These are phyloP conservation scores for Trogon surrucura DNA, from an alignment of 2,113 vertebrate genomes.

Conservation along the genomic window DNA sequence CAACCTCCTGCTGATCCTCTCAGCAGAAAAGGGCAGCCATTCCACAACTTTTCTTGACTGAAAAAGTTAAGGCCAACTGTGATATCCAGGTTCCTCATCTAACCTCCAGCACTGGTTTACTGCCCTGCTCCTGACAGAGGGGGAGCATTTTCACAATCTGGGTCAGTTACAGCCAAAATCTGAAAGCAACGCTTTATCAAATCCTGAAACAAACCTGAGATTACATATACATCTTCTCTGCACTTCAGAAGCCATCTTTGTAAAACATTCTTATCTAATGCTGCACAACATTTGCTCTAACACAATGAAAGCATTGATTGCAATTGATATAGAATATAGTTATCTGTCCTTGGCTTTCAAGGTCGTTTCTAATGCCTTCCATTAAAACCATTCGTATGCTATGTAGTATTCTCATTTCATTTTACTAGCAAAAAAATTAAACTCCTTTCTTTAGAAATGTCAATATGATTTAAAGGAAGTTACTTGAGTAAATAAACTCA, in stretches of 20 bases:
- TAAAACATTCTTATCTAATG: not conserved
- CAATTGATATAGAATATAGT: not conserved
- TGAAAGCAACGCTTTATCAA: not conserved
- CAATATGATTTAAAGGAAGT: conserved; percentile 5
- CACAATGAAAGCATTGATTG: conserved; percentile 1
- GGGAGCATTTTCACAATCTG: not conserved
- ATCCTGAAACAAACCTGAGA: not conserved
- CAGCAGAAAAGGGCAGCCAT: not conserved
- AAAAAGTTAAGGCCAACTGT: not conserved
- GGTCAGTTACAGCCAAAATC: not conserved
- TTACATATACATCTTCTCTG: not conserved
- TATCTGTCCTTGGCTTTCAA: not conserved
- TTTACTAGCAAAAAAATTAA: conserved; percentile 24
- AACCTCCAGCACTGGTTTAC: not conserved
- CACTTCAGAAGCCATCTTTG: not conserved
- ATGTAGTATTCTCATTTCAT: not conserved
- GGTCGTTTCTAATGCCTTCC: not conserved
- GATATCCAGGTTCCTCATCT: not conserved
- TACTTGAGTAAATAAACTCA: conserved; percentile 14
- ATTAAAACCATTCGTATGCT: not conserved
- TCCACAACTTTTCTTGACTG: not conserved
- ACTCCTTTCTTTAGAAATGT: conserved; percentile 26
- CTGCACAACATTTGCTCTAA: not conserved
- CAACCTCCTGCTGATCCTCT: not conserved
- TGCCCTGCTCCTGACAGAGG: not conserved